Percentiles rank a stretch among this genome's conserved stretches.
Evolutionary conservation across 2,113 vertebrate species (phyloP).

Genomic region (Mormoops blainvillei): DNA sequence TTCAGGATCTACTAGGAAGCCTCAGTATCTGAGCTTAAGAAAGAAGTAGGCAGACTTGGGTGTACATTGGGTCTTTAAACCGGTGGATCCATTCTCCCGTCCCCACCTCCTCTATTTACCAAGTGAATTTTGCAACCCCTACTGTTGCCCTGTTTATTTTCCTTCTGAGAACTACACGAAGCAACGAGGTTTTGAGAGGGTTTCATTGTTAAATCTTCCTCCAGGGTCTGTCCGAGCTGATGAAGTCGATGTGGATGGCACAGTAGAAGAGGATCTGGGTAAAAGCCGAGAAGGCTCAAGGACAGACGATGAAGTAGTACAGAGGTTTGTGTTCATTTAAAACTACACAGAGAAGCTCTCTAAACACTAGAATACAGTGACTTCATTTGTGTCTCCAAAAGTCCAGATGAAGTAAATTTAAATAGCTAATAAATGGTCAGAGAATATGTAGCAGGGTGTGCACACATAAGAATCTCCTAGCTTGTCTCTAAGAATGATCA

Average conservation of each 20-base stretch:
- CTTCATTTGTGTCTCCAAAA: neutral
- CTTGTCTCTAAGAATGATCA: neutral
- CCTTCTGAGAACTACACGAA: fast-evolving
- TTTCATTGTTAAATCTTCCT: neutral
- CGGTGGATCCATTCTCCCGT: neutral
- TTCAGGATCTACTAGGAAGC: neutral
- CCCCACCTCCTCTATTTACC: neutral
- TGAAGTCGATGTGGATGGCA: conserved; percentile 87
- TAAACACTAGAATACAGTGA: neutral
- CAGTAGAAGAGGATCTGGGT: conserved; percentile 91
- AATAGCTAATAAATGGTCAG: neutral
- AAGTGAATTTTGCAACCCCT: neutral
- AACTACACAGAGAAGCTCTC: neutral
- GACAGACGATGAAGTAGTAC: conserved; percentile 94
- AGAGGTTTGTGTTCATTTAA: conserved; percentile 83
- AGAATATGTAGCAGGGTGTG: neutral
- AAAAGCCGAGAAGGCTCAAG: conserved; percentile 95
- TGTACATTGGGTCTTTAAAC: neutral
- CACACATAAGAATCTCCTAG: neutral
- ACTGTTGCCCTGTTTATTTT: fast-evolving
- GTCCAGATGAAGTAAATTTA: neutral
- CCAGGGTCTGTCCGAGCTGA: conserved; percentile 81
- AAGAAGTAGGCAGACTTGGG: neutral
- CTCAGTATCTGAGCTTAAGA: neutral
- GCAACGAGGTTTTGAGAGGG: neutral